These are phyloP conservation scores for Sitophilus oryzae DNA, from an alignment of 1,140 invertebrate species.

Conservation along the genomic window DNA sequence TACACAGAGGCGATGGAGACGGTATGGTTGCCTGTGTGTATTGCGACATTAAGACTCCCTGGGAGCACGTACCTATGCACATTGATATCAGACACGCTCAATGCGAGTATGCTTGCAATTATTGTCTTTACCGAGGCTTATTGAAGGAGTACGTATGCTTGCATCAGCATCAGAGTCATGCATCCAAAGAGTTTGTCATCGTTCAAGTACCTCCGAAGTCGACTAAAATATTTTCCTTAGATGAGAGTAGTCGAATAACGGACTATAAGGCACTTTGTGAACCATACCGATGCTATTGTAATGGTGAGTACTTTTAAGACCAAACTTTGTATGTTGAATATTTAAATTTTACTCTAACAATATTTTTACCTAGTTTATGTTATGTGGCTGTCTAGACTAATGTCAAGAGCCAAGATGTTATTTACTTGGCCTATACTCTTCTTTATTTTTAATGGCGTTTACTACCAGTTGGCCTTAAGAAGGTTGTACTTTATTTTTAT, in stretches of 20 bases:
- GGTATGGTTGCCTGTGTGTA: slow-evolving; percentile 36
- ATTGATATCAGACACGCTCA: slow-evolving; percentile 46
- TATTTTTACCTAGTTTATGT: too few relatives aligned
- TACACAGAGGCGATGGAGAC: slow-evolving; percentile 36
- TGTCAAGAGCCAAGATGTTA: too few relatives aligned
- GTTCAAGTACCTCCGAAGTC: slow-evolving; percentile 11
- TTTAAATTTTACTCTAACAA: slow-evolving; percentile 1
- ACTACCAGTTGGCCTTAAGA: too few relatives aligned
- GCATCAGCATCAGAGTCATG: slow-evolving; percentile 45
- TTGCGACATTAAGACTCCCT: slow-evolving; percentile 35
- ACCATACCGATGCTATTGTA: slow-evolving; percentile 19
- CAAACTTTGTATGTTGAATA: not conserved
- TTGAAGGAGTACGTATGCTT: slow-evolving; percentile 49
- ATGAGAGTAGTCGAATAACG: slow-evolving; percentile 10
- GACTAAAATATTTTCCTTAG: slow-evolving; percentile 15
- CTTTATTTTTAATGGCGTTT: too few relatives aligned
- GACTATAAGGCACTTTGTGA: slow-evolving; percentile 21
- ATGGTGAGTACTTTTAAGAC: too few relatives aligned
- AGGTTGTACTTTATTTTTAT: too few relatives aligned
- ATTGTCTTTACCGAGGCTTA: slow-evolving; percentile 54
- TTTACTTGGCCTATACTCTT: too few relatives aligned
- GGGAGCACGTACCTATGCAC: slow-evolving; percentile 31
- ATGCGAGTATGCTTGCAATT: slow-evolving; percentile 51
- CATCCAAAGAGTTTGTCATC: slow-evolving; percentile 12
- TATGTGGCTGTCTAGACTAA: too few relatives aligned